Base-by-base conservation (phyloP, 2,888 invertebrate species). In the Alloscopus bannaensis region DNA sequence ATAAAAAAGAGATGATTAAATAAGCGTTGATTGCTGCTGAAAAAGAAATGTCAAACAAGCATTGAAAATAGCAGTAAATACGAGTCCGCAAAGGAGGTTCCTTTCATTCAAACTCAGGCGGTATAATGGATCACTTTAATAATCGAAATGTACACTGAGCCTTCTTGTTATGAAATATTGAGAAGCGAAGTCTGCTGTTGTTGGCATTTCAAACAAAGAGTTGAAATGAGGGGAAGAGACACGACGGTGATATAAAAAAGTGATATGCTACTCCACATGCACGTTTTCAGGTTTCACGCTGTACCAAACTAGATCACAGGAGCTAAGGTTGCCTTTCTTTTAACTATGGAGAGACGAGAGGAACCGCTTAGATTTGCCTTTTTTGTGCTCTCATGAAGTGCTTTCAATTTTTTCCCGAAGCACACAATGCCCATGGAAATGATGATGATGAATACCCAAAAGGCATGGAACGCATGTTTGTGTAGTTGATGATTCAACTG, bases 401-500 rank as follows among this genome's bases (percentile, higher is more conserved):
- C 57, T 57, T 57, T 57, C 57, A 57, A 22, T 57, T 28, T 57
- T 28, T 57, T 28, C 13, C 47, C 18, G 3, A n/a, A 6, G n/a
- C 4, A 55, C 8, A 47, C 55, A n/a, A n/a, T n/a, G 13, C 40
- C 8, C 40, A 40, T 45, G 45, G 8, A 6, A 36, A 13, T 16
- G 18, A 45, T 36, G 45, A 45, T 62, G 57, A 66, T 59, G 65
- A 73, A 73, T 73, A 73, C 73, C 66, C 65, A 47, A 36, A 73
- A 29, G 65, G 59, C 55, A 64, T 40, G 31, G 45, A 73, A 66
- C 36, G 47, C 76, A 77, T 66, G 68, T 77, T 77, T 60, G 73
- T 47, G 66, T 73, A 59, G 65, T 55, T 76, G 76, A 78, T 78
- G 77, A 78, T 78, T 78, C 77, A 78, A 78, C 76, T 69, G 69